Percentiles rank a stretch among this genome's conserved stretches.
These are phyloP conservation scores for Notiomystis cincta DNA, from an alignment of 2,113 vertebrate species.

Conservation along the genomic window DNA sequence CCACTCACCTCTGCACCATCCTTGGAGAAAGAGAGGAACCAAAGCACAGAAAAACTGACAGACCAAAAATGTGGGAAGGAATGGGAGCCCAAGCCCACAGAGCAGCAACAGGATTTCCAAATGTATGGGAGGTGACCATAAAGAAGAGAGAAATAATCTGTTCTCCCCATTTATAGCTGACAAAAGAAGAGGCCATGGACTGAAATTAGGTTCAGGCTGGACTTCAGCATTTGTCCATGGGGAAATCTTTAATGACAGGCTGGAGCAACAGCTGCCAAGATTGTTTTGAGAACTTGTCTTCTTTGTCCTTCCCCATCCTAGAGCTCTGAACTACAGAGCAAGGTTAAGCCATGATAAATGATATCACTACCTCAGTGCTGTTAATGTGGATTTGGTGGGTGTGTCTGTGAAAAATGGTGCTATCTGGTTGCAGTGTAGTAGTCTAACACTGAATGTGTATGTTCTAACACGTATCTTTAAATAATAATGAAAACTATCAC, in stretches of 20 bases:
- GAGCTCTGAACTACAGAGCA: neutral
- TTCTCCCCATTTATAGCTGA: neutral
- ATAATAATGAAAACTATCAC: neutral
- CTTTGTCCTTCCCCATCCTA: neutral
- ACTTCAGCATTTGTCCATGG: neutral
- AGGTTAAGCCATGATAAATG: neutral
- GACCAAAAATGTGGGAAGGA: neutral
- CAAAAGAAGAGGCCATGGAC: neutral
- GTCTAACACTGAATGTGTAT: fast-evolving
- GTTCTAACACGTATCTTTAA: neutral
- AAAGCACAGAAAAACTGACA: neutral
- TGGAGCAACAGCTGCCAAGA: neutral
- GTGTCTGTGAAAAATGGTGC: neutral
- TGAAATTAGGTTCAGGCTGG: neutral
- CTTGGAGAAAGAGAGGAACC: neutral
- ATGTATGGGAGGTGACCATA: neutral
- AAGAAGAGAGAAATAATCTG: neutral
- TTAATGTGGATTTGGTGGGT: neutral
- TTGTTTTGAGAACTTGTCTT: neutral
- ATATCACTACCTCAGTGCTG: neutral
- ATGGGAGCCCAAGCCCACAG: neutral
- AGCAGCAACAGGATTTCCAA: neutral
- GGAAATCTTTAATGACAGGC: neutral
- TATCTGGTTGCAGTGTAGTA: neutral
- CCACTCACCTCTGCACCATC: neutral